Percentiles rank a stretch among this genome's conserved stretches.
These are phyloP conservation scores for Macrotis lagotis DNA, from an alignment of 2,113 vertebrate genomes.

Conservation along the genomic window DNA sequence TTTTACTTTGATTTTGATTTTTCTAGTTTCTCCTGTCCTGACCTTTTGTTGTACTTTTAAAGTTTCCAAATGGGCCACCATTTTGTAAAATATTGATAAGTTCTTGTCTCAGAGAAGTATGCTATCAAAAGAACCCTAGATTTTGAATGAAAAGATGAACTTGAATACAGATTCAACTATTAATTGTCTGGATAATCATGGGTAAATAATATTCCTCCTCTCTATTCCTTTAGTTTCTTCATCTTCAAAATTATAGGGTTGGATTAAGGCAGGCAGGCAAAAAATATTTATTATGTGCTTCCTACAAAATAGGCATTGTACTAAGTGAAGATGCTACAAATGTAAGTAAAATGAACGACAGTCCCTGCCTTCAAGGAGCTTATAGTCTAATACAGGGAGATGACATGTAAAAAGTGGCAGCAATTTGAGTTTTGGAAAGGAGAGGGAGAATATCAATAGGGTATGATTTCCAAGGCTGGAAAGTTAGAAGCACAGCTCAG, in stretches of 20 bases:
- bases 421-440: neutral
- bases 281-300: no score
- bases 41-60: neutral
- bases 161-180: neutral
- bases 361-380: neutral
- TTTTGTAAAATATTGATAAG: neutral
- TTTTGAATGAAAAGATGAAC: neutral
- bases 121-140: neutral
- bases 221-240: neutral
- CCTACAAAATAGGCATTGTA: no score
- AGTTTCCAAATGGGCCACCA: neutral
- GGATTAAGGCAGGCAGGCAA: no score
- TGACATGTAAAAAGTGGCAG: neutral
- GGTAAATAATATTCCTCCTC: neutral
- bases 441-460: neutral
- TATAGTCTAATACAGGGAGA: neutral
- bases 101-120: neutral
- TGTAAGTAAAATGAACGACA: neutral
- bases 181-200: neutral
- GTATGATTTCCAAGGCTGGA: neutral
- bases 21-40: no score
- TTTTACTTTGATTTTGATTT: neutral
- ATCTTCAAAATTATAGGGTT: neutral
- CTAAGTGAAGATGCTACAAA: no score
- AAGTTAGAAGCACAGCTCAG: neutral